These are phyloP conservation scores for Raja brachyura DNA, from an alignment of 2,113 vertebrate genomes.

Conservation along the genomic window DNA sequence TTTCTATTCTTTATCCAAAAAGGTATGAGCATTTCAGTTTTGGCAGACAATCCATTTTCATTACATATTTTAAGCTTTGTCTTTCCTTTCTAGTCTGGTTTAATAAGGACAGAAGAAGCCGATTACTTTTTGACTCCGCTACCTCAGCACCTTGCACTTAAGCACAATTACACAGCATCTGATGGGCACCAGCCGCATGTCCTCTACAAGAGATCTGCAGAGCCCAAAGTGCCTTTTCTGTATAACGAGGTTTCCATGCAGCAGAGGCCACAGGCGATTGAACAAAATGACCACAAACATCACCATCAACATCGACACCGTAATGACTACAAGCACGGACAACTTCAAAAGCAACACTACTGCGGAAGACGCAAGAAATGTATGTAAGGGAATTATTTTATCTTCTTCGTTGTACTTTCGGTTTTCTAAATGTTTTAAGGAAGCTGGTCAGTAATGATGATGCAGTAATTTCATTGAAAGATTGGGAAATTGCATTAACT, in stretches of 20 bases:
- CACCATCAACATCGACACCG: slow-evolving; percentile 15
- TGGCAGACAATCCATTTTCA: not conserved
- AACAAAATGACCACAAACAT: slow-evolving; percentile 32
- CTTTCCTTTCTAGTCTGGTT: slow-evolving; percentile 68
- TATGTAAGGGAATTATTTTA: slow-evolving; percentile 68
- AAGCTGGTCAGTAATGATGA: not conserved
- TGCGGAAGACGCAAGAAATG: slow-evolving; percentile 88
- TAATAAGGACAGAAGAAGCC: slow-evolving; percentile 71
- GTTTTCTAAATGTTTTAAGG: not conserved
- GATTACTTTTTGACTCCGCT: slow-evolving; percentile 78
- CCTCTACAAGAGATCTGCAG: slow-evolving; percentile 65
- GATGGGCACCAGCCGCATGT: slow-evolving; percentile 63
- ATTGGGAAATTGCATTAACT: not conserved
- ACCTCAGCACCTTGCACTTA: slow-evolving; percentile 52
- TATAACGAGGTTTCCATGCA: slow-evolving; percentile 38
- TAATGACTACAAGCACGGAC: slow-evolving; percentile 44
- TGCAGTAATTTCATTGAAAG: not conserved
- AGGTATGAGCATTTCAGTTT: not conserved
- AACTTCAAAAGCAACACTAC: slow-evolving; percentile 66
- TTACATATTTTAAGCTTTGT: not conserved
- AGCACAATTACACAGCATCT: slow-evolving; percentile 49
- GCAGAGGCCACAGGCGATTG: slow-evolving; percentile 25
- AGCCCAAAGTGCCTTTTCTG: not conserved
- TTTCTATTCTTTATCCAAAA: not conserved
- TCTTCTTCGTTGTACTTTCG: slow-evolving; percentile 34